Conservation (phyloP, 2,888 invertebrate species). For the Yponomeuta evonymella region DNA sequence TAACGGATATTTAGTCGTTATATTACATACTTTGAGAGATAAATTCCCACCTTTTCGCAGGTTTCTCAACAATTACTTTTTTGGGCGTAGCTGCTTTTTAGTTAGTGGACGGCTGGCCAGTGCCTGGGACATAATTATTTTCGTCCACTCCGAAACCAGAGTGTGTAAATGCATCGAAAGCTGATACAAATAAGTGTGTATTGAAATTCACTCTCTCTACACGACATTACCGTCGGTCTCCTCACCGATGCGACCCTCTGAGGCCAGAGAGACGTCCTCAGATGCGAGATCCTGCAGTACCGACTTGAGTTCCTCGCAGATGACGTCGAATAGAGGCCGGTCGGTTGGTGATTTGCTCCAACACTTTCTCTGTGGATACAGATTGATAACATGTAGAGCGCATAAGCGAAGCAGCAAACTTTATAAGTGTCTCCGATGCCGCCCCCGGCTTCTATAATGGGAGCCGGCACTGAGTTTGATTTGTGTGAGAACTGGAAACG, state of each 20-base stretch:
- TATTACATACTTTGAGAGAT: too few species aligned
- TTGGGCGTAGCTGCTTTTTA: too few species aligned
- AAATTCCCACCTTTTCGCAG: too few species aligned
- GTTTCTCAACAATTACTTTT: too few species aligned
- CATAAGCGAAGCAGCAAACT: too few species aligned
- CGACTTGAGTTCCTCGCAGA: constrained; percentile 55
- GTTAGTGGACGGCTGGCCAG: too few species aligned
- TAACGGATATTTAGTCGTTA: too few species aligned
- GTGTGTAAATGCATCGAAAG: not conserved
- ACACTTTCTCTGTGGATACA: constrained; percentile 71
- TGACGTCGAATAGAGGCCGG: constrained; percentile 80
- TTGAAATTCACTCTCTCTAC: not conserved
- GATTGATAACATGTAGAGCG: not conserved
- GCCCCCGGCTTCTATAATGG: not conserved
- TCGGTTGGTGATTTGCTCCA: constrained; percentile 82
- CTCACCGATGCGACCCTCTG: constrained; percentile 23
- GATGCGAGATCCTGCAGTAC: constrained; percentile 47
- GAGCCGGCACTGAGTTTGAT: not conserved
- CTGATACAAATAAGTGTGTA: not conserved
- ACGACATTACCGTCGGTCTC: not conserved
- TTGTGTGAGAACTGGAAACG: not conserved
- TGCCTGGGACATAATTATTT: too few species aligned
- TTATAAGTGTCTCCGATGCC: too few species aligned
- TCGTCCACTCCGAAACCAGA: too few species aligned
- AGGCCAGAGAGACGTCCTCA: constrained; percentile 40